Evolutionary conservation across 2,797 vertebrate genomes (phyloP).

Genomic region (Varecia variegata): DNA sequence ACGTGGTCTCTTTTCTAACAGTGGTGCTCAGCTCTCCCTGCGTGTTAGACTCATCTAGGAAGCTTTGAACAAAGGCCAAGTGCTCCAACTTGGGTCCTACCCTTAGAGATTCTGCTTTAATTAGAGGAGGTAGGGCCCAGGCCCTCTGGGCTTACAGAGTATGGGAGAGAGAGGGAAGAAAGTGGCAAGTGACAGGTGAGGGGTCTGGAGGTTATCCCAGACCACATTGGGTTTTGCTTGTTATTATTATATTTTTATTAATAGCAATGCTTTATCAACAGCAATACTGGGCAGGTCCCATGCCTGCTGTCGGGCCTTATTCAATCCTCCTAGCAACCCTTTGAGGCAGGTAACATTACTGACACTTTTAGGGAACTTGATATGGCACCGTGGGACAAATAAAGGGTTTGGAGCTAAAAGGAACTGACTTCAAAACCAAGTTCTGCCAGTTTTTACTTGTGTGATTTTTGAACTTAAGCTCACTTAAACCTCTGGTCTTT

Average conservation of each 20-base stretch:
- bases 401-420: neutral
- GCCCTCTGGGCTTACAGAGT: neutral
- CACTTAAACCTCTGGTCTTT: neutral
- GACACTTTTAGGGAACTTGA: neutral
- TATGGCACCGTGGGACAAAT: neutral
- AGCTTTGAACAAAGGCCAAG: neutral
- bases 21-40: neutral
- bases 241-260: neutral
- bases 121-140: neutral
- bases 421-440: constrained; percentile 5
- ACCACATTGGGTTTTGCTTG: neutral
- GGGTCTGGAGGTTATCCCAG: accelerated
- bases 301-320: neutral
- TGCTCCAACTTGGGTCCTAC: neutral
- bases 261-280: neutral
- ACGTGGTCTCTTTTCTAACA: neutral
- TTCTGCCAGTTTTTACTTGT: neutral
- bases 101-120: neutral
- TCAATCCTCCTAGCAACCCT: neutral
- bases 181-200: neutral
- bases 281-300: neutral
- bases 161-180: neutral
- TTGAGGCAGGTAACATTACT: accelerated
- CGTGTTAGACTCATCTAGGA: neutral
- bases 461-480: neutral